Evolutionary conservation across 2,797 vertebrate genomes (phyloP).

Genomic region (Buceros bicornis): DNA sequence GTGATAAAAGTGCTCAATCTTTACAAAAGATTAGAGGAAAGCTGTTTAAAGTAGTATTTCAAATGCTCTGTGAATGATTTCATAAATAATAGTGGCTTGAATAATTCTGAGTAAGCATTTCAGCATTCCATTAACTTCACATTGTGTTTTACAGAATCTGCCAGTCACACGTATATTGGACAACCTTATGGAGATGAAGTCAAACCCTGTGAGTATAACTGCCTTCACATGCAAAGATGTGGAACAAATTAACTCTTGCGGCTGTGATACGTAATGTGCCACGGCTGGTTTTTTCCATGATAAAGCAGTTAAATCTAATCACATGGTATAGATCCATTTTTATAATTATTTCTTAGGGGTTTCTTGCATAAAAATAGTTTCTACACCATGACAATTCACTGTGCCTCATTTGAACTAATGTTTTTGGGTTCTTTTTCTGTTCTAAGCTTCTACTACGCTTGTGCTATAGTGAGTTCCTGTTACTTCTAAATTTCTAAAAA

Average conservation of each 20-base stretch:
- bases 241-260: neutral
- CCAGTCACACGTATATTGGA: conserved; percentile 96
- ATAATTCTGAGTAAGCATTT: neutral
- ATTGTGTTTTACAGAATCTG: conserved; percentile 87
- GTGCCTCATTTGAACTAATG: neutral
- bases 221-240: neutral
- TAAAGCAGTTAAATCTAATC: neutral
- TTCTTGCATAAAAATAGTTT: neutral
- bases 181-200: conserved; percentile 98
- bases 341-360: neutral
- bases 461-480: neutral
- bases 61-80: neutral
- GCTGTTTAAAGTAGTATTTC: neutral
- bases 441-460: neutral
- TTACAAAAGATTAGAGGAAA: neutral
- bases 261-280: neutral
- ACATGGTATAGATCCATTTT: neutral
- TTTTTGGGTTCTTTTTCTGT: neutral
- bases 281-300: neutral
- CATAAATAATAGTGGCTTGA: neutral
- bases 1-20: neutral
- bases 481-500: neutral
- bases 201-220: conserved; percentile 91
- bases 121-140: neutral
- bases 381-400: neutral